Percentiles rank a stretch among this genome's conserved stretches.
Evolutionary conservation across 2,888 invertebrate genomes (phyloP).

Genomic region (Diadromus collaris): DNA sequence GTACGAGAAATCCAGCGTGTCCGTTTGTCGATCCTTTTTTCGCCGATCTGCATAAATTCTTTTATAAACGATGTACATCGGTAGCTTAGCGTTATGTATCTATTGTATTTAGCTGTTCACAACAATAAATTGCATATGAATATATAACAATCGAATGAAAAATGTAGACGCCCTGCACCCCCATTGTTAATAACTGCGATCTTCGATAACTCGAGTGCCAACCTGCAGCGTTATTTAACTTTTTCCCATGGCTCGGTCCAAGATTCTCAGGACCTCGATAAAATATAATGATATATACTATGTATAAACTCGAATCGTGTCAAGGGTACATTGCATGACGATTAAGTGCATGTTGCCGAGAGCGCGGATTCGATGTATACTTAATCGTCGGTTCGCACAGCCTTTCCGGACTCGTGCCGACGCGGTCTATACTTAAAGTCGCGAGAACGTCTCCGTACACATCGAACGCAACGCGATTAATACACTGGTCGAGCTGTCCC

Average conservation of each 20-base stretch:
- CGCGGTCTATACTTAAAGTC: neutral
- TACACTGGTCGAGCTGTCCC: slow-evolving; percentile 16
- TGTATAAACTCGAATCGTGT: slow-evolving; percentile 41
- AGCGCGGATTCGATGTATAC: slow-evolving; percentile 21
- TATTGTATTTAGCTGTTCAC: slow-evolving; percentile 53
- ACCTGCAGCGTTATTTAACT: slow-evolving; percentile 17
- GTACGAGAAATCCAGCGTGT: neutral
- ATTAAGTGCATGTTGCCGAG: slow-evolving; percentile 40
- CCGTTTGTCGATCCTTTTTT: slow-evolving; percentile 27
- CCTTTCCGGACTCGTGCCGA: slow-evolving; percentile 54
- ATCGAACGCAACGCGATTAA: slow-evolving; percentile 29
- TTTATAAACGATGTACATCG: slow-evolving; percentile 40
- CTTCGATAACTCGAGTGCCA: slow-evolving; percentile 20
- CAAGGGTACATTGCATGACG: slow-evolving; percentile 65
- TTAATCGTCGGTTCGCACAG: slow-evolving; percentile 52
- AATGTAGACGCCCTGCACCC: neutral
- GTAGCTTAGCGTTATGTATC: slow-evolving; percentile 41
- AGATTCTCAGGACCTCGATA: slow-evolving; percentile 48
- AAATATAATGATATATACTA: slow-evolving; percentile 41
- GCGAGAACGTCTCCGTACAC: slow-evolving; percentile 9
- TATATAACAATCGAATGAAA: slow-evolving; percentile 28
- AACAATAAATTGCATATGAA: slow-evolving; percentile 43
- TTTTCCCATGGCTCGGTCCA: slow-evolving; percentile 10
- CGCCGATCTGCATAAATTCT: slow-evolving; percentile 59
- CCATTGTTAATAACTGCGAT: slow-evolving; percentile 23